Evolutionary conservation across 2,888 invertebrate species (phyloP).

Genomic region (Trimorus sp.): DNA sequence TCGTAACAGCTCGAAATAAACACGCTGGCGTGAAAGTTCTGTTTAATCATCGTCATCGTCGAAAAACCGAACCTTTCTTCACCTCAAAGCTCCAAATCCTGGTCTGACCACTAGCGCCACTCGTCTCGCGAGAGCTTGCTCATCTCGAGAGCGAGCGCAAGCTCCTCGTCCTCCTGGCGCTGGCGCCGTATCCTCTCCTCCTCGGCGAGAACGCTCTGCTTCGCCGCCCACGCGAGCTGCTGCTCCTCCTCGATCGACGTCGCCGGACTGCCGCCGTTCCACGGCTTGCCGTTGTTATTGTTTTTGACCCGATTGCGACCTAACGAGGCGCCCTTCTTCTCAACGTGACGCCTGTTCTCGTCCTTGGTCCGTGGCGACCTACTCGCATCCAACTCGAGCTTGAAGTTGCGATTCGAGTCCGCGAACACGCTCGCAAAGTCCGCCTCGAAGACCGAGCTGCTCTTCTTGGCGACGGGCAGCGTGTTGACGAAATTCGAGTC

Average conservation of each 20-base stretch:
- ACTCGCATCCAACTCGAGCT: background rate
- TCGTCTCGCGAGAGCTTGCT: slow-evolving; percentile 81
- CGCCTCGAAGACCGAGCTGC: slow-evolving; percentile 71
- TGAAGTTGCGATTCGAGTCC: slow-evolving; percentile 75
- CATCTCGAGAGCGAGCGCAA: slow-evolving; percentile 88
- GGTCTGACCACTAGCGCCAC: too few species aligned
- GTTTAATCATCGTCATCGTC: too few species aligned
- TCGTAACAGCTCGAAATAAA: too few species aligned
- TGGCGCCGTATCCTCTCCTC: slow-evolving; percentile 85
- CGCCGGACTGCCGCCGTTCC: slow-evolving; percentile 80
- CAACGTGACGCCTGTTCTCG: background rate
- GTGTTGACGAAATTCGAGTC: slow-evolving; percentile 76
- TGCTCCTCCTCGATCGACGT: slow-evolving; percentile 84
- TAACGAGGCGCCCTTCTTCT: background rate
- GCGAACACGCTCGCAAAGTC: slow-evolving; percentile 73
- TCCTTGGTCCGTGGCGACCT: too few species aligned
- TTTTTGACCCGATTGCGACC: slow-evolving; percentile 51
- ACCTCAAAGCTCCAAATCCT: too few species aligned
- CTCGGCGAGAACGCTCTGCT: slow-evolving; percentile 86
- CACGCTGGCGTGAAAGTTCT: too few species aligned
- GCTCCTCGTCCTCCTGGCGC: slow-evolving; percentile 87
- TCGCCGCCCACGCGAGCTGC: slow-evolving; percentile 89
- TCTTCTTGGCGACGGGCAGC: slow-evolving; percentile 69
- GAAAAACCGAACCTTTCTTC: too few species aligned
- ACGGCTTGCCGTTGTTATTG: slow-evolving; percentile 82